Base-by-base conservation (phyloP, 2,888 invertebrate species). In the Meganola albula region DNA sequence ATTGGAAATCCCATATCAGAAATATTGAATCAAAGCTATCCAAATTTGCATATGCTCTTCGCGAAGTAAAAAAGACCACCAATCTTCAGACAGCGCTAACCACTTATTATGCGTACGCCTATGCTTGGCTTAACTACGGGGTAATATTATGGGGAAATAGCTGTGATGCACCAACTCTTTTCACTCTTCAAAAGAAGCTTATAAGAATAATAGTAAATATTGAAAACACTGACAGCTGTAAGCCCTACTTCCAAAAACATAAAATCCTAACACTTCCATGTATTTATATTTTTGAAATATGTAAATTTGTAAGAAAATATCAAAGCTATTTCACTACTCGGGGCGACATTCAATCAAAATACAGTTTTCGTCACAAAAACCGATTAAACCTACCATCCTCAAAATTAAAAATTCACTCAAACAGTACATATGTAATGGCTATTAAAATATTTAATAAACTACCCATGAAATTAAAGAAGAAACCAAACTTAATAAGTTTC, bases 1-100 rank as follows among this genome's bases (percentile, higher is more conserved):
- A 29, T 9, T 44, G 40, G 38, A 44, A 40, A 31, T 9, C 12
- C 13, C 35, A 40, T 22, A 29, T 40, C 10, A 16, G 34, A 12
- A 33, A 36, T 20, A 27, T 35, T 26, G 22, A 14, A 10, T 20
- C 12, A 4, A 44, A 31, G 28, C n/a, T 44, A 11, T 38, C 36
- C 10, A 27, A 18, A 18, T 46, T 43, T 24, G 29, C 24, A 10
- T 46, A 36, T 21, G 42, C 40, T 2, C 29, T 40, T 11, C 16
- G 12, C 6, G 20, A 34, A 28, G 11, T 42, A 21, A 37, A 37
- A 30, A 35, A 29, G 24, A 18, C 20, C 3, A 40, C 41, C 3
- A 23, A 40, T 10, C 11, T 27, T 3, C 9, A 31, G 22, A 12
- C 31, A 10, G 35, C 38, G 3, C 35, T 36, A 8, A 27, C 36